Conservation (phyloP, 1,140 invertebrate genomes). For the Bombus confusus region DNA sequence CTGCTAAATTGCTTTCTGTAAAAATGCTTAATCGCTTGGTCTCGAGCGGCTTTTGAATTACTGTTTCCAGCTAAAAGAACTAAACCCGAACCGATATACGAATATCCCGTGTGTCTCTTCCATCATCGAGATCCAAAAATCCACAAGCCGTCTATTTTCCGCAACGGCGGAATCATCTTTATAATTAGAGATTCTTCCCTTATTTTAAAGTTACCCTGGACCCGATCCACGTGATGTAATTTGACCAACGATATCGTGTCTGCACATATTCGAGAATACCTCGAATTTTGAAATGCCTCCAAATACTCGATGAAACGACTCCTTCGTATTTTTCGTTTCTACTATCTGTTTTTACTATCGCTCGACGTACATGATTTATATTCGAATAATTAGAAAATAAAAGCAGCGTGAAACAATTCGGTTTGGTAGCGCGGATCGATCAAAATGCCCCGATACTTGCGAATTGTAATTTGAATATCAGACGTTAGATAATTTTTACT, state of each 20-base stretch:
- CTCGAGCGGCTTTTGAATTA: slow-evolving; percentile 37
- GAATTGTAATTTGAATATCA: background rate
- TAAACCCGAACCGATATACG: slow-evolving; percentile 19
- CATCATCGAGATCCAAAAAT: background rate
- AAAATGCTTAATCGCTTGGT: slow-evolving; percentile 47
- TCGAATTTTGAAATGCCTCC: slow-evolving; percentile 24
- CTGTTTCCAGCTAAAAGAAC: slow-evolving; percentile 23
- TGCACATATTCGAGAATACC: background rate
- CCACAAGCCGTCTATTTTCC: background rate
- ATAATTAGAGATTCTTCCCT: slow-evolving; percentile 43
- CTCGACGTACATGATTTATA: background rate
- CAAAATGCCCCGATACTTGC: no score
- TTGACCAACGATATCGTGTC: background rate
- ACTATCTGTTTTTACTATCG: no score
- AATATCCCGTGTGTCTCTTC: background rate
- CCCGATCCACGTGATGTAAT: slow-evolving; percentile 11
- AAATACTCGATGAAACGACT: background rate
- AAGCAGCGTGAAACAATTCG: no score
- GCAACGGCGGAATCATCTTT: slow-evolving; percentile 27
- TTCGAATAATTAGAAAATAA: no score
- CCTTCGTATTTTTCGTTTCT: background rate
- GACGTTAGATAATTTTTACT: background rate
- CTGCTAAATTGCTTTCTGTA: slow-evolving; percentile 42
- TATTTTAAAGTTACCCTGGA: slow-evolving; percentile 21
- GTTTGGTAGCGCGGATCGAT: no score